Conservation (phyloP, 2,797 vertebrate species). For the Podargus strigoides region DNA sequence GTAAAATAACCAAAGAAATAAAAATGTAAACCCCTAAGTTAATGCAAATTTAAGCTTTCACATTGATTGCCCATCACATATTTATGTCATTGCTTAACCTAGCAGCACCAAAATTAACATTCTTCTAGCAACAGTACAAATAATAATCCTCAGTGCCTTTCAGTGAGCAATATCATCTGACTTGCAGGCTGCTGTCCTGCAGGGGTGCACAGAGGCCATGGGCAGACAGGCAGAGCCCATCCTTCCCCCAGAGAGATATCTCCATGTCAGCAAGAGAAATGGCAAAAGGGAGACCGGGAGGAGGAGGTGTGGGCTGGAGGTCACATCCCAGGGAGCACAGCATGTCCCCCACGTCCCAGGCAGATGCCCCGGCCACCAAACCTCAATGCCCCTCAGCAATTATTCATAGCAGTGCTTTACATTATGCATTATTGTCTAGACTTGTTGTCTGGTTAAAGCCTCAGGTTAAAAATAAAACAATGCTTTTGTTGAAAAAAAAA, state of each 20-base stretch:
- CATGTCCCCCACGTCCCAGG: accelerated
- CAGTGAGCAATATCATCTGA: background rate
- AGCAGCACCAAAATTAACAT: background rate
- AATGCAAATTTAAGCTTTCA: background rate
- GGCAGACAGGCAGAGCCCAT: background rate
- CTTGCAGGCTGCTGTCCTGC: background rate
- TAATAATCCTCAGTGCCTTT: background rate
- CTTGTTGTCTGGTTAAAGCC: background rate
- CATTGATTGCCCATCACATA: background rate
- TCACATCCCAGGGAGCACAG: background rate
- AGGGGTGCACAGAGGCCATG: background rate
- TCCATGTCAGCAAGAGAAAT: background rate
- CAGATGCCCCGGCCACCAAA: background rate
- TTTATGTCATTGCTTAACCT: background rate
- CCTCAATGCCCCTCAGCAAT: background rate
- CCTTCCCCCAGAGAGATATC: background rate
- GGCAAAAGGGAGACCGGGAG: background rate
- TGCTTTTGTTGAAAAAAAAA: background rate
- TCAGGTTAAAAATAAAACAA: background rate
- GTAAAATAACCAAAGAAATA: background rate
- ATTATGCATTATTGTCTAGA: background rate
- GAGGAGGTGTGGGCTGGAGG: background rate
- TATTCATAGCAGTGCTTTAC: background rate
- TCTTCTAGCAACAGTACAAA: background rate
- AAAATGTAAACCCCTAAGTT: background rate